phyloP scores from a whole-genome alignment of 2,888 invertebrate species.

The Stenolophus ochropezus region DNA sequence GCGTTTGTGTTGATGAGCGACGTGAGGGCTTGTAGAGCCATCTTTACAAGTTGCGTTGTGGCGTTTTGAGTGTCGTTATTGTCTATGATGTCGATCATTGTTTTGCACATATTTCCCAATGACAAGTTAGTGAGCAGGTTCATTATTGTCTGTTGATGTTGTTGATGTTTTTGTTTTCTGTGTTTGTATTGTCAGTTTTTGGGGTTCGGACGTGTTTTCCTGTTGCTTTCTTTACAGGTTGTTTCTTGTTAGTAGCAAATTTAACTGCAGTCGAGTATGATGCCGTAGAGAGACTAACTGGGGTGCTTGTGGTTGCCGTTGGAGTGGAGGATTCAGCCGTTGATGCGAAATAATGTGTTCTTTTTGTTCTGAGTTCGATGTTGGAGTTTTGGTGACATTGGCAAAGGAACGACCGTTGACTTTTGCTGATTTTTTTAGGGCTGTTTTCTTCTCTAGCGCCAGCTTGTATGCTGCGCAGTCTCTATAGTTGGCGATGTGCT shows the following conservation, averaged over 20 bases:
- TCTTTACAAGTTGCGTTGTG: no score
- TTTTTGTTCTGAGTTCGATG: not conserved
- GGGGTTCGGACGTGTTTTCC: not conserved
- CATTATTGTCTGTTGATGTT: not conserved
- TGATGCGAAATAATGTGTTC: not conserved
- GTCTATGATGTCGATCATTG: no score
- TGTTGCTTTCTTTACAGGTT: no score
- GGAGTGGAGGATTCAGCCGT: not conserved
- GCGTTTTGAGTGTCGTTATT: no score
- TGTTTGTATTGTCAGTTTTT: not conserved
- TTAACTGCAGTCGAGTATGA: no score
- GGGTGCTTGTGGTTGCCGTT: not conserved
- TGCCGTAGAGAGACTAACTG: no score
- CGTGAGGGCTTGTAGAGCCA: no score
- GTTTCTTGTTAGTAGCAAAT: no score
- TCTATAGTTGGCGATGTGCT: constrained; percentile 43
- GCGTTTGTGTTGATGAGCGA: no score
- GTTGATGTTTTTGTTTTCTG: not conserved
- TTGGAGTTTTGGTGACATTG: not conserved
- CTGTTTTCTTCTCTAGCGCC: not conserved
- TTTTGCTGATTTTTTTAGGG: not conserved
- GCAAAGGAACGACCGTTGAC: not conserved
- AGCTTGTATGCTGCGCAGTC: constrained; percentile 18
- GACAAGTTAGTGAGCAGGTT: no score
- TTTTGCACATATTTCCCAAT: no score